phyloP scores from a whole-genome alignment of 2,888 invertebrate species.

The Rutpela maculata region DNA sequence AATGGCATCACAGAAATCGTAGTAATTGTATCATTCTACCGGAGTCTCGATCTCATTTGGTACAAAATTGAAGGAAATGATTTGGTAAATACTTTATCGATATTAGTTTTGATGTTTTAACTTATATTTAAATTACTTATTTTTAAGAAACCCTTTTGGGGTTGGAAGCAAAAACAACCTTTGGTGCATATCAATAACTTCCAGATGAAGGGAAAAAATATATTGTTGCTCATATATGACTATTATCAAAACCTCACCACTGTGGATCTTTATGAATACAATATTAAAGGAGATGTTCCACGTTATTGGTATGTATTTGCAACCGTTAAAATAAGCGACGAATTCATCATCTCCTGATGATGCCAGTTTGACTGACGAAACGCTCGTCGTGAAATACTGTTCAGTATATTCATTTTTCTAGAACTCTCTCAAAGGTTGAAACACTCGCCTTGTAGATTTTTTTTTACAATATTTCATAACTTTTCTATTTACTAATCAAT shows the following conservation, averaged over 20 bases:
- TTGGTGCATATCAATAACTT: conserved; percentile 56
- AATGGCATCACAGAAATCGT: conserved; percentile 56
- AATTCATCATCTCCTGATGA: no score
- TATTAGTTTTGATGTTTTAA: neutral
- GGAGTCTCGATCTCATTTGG: conserved; percentile 65
- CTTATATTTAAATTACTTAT: neutral
- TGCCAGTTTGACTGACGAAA: no score
- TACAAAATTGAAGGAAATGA: conserved; percentile 62
- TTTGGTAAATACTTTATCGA: conserved; percentile 55
- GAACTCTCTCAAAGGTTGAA: no score
- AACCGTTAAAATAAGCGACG: no score
- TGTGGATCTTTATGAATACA: conserved; percentile 69
- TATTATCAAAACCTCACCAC: conserved; percentile 46
- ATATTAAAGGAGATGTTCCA: conserved; percentile 55
- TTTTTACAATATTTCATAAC: no score
- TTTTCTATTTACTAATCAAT: no score
- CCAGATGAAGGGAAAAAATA: conserved; percentile 49
- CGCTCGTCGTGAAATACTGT: no score
- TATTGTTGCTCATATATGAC: conserved; percentile 59
- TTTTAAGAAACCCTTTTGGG: conserved; percentile 61
- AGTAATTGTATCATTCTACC: conserved; percentile 62
- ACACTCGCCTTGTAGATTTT: no score
- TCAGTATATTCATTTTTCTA: no score
- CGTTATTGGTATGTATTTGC: conserved; percentile 66
- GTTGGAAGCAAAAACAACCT: conserved; percentile 61